These are phyloP conservation scores for Operophtera brumata DNA, from an alignment of 2,888 invertebrate genomes.

Conservation along the genomic window DNA sequence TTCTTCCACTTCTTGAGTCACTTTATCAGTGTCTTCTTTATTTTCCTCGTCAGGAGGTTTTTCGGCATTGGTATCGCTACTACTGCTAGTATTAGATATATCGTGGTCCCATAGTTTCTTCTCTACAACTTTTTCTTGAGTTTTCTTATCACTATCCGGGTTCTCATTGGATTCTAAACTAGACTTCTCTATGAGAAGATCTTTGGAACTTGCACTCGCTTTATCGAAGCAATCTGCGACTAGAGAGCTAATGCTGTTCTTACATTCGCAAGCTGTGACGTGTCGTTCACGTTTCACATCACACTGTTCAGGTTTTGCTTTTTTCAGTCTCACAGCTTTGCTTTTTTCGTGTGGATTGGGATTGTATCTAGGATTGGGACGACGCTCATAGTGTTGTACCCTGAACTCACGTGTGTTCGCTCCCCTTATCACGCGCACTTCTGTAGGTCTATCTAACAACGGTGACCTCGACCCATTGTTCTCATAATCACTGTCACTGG, in stretches of 20 bases:
- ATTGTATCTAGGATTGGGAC: constrained; percentile 51
- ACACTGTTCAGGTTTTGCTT: constrained; percentile 59
- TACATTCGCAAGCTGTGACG: constrained; percentile 57
- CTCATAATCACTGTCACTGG: constrained; percentile 84
- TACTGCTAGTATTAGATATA: constrained; percentile 81
- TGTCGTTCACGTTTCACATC: constrained; percentile 56
- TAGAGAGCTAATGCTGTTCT: constrained; percentile 42
- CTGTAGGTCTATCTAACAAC: constrained; percentile 78
- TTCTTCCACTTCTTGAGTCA: constrained; percentile 57
- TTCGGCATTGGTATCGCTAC: constrained; percentile 76
- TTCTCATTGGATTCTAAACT: constrained; percentile 77
- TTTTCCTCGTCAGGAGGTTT: constrained; percentile 48
- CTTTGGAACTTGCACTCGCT: constrained; percentile 86
- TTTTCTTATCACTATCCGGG: constrained; percentile 47
- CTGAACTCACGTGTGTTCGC: constrained; percentile 65
- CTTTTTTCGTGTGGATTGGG: constrained; percentile 55
- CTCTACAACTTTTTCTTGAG: constrained; percentile 47
- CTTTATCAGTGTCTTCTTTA: constrained; percentile 48
- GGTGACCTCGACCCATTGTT: constrained; percentile 87
- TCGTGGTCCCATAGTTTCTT: constrained; percentile 77
- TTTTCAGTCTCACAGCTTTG: constrained; percentile 73
- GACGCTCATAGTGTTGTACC: constrained; percentile 65
- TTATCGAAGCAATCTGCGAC: constrained; percentile 80
- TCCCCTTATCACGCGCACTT: constrained; percentile 67
- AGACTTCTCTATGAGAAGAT: constrained; percentile 83